These are phyloP conservation scores for Amblyjoppa fuscipennis DNA, from an alignment of 2,888 invertebrate genomes.

Conservation along the genomic window DNA sequence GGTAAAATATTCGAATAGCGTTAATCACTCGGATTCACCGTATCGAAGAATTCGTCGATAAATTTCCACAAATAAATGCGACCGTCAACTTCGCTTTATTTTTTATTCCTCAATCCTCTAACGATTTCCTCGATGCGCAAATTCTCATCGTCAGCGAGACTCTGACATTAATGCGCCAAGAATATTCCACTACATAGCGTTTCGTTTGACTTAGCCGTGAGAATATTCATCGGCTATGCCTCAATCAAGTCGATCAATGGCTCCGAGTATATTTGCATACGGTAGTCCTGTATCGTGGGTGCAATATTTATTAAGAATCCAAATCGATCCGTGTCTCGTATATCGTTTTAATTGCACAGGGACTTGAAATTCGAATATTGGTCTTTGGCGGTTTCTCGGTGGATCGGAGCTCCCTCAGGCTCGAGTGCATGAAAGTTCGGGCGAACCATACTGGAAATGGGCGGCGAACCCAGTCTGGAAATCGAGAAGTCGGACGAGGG, in stretches of 20 bases:
- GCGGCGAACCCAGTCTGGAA: background rate
- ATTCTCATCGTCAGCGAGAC: no score
- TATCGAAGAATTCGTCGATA: background rate
- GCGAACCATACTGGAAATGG: background rate
- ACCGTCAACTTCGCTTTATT: no score
- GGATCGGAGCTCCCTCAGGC: background rate
- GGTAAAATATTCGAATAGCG: background rate
- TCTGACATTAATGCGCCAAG: no score
- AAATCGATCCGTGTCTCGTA: background rate
- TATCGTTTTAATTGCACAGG: constrained; percentile 27
- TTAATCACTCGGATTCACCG: background rate
- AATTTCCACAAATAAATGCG: background rate
- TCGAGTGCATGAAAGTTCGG: constrained; percentile 9
- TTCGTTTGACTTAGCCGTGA: background rate
- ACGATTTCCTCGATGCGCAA: no score
- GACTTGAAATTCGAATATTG: constrained; percentile 33
- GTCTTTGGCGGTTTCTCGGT: constrained; percentile 20
- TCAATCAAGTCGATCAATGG: no score
- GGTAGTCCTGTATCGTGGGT: background rate
- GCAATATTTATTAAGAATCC: background rate
- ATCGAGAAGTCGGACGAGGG: constrained; percentile 20
- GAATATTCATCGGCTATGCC: background rate
- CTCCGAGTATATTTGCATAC: background rate
- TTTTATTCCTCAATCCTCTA: no score
- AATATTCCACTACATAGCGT: no score